Evolutionary conservation across 2,113 vertebrate species (phyloP).

Genomic region (Scopus umbretta): DNA sequence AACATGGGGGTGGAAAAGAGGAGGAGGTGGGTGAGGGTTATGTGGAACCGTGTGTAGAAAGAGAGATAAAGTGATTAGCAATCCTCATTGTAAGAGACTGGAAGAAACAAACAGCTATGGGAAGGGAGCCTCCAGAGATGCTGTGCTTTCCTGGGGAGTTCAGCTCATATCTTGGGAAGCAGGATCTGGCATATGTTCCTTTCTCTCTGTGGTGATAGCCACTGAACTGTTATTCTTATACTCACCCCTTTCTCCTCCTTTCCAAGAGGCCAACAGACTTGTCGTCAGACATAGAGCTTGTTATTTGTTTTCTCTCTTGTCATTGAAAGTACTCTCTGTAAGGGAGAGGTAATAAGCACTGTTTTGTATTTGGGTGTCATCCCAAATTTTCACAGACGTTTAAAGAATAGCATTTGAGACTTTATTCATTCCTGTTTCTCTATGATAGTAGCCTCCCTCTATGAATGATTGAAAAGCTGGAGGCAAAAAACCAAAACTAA

Average conservation of each 20-base stretch:
- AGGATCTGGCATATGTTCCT: rapidly evolving
- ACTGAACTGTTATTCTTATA: neutral
- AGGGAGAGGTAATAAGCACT: neutral
- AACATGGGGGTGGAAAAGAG: neutral
- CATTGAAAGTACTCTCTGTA: neutral
- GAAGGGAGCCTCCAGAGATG: neutral
- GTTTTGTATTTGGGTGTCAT: neutral
- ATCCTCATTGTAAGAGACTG: neutral
- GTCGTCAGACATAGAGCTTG: rapidly evolving
- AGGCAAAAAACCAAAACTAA: neutral
- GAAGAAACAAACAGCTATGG: neutral
- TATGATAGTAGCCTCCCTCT: neutral
- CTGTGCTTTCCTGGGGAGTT: neutral
- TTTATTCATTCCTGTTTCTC: neutral
- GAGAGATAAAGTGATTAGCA: neutral
- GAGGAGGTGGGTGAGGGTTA: neutral
- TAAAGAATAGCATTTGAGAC: neutral
- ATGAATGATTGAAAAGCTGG: neutral
- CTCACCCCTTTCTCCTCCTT: neutral
- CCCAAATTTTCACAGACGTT: neutral
- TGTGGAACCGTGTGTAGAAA: neutral
- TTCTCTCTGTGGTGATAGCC: neutral
- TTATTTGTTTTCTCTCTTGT: neutral
- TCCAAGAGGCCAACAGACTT: neutral
- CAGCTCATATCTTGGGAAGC: neutral